Evolutionary conservation across 2,888 invertebrate species (phyloP), one percentile per base, ranked within the genome.

Genomic region (Ctena decussata): DNA sequence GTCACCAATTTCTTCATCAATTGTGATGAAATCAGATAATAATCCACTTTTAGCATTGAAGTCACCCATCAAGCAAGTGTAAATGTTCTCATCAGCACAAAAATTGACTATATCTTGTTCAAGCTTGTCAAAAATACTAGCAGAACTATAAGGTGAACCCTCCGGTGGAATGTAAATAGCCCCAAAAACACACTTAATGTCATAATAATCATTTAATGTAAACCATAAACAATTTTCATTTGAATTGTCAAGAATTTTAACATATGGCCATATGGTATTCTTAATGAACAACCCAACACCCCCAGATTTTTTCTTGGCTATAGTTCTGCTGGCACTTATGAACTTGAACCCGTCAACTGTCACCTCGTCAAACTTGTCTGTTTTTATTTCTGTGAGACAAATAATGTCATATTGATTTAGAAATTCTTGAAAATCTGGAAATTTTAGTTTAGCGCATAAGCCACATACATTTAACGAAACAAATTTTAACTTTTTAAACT

Each of bases 111-210:
- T 65, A 35, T 32, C 35, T 65, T 65, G 65, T 65, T 65, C 65
- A 32, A 65, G 65, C 18, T 65, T 65, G 35, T 65, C 35, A 65
- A 65, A 65, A 65, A 65, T 65, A 65, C 65, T 15, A 65, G 18
- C 65, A 65, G 65, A 65, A 35, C 65, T 65, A 65, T 65, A 65
- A 18, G 65, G 65, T 18, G 65, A 65, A 35, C 65, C 65, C 65
- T 65, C 65, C 21, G 65, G 65, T 35, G 65, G 65, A 35, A 65
- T 65, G 65, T 65, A 65, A 65, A 65, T 18, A 65, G 65, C 65
- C 65, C 65, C 65, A 27, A 65, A 65, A 35, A 65, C 65, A 65
- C 65, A 65, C 18, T 65, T 65, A 65, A 65, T 32, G 35, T 65
- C 32, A 65, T 65, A 65, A 32, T 35, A 18, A 65, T 35, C 12